These are phyloP conservation scores for Antheraea pernyi DNA, from an alignment of 1,140 invertebrate species.

Conservation along the genomic window DNA sequence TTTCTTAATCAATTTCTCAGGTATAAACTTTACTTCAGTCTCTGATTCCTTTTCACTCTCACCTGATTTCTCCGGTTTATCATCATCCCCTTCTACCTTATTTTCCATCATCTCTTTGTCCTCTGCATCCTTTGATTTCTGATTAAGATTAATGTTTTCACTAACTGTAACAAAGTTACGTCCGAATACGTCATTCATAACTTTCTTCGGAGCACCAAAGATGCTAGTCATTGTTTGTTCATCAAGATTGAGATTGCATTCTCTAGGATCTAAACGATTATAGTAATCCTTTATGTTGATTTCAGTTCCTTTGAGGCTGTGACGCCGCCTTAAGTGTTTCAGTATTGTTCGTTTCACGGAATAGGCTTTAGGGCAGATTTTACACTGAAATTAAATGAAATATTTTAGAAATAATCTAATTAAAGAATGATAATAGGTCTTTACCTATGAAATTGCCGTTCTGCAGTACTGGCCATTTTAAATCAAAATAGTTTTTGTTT, in stretches of 20 bases:
- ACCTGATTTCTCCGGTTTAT: slow-evolving; percentile 19
- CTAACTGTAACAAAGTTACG: slow-evolving; percentile 48
- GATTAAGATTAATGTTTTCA: slow-evolving; percentile 14
- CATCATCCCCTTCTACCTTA: slow-evolving; percentile 19
- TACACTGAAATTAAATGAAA: slow-evolving; percentile 53
- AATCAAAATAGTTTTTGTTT: too few species aligned
- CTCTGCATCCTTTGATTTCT: slow-evolving; percentile 19
- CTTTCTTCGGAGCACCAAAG: slow-evolving; percentile 62
- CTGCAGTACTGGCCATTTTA: too few species aligned
- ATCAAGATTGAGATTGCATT: slow-evolving; percentile 62
- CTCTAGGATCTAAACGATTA: slow-evolving; percentile 56
- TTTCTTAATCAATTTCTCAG: slow-evolving; percentile 14
- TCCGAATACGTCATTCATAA: slow-evolving; percentile 31
- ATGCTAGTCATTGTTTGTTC: slow-evolving; percentile 60
- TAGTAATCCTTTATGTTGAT: slow-evolving; percentile 55
- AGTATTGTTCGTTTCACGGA: slow-evolving; percentile 63
- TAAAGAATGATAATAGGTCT: too few species aligned
- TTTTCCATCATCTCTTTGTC: slow-evolving; percentile 27
- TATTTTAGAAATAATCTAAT: too few species aligned
- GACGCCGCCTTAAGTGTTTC: slow-evolving; percentile 63
- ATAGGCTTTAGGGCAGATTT: slow-evolving; percentile 65
- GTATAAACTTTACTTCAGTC: slow-evolving; percentile 1
- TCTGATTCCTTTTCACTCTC: slow-evolving; percentile 30
- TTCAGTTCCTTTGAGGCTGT: slow-evolving; percentile 47
- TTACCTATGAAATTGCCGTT: too few species aligned